Evolutionary conservation across 2,888 invertebrate species (phyloP).

Genomic region (Autographa pulchrina): DNA sequence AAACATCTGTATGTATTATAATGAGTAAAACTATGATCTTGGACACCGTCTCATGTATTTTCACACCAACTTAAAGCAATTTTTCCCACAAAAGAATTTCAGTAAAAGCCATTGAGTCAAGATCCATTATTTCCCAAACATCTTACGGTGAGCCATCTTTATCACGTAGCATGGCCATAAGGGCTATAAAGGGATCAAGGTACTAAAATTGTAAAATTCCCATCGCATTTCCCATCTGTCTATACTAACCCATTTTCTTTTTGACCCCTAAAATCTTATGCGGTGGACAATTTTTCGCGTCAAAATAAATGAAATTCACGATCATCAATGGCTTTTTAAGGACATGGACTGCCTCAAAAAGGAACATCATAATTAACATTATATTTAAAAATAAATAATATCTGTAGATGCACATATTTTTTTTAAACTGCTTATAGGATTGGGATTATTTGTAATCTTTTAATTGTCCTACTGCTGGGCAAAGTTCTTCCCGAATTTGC

Average conservation of each 20-base stretch:
- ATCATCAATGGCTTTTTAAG: no score
- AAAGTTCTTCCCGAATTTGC: no score
- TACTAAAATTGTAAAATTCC: conserved; percentile 51
- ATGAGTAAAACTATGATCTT: no score
- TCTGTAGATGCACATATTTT: no score
- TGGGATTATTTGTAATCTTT: no score
- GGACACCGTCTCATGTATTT: not conserved
- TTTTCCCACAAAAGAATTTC: not conserved
- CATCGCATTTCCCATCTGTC: conserved; percentile 41
- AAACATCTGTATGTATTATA: no score
- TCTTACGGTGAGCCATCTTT: conserved; percentile 48
- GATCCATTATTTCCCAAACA: conserved; percentile 16
- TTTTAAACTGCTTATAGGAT: not conserved
- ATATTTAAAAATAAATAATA: no score
- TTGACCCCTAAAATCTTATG: not conserved
- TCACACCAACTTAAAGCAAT: not conserved
- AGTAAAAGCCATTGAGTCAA: not conserved
- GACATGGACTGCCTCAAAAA: no score
- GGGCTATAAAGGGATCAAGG: conserved; percentile 49
- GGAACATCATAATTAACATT: no score
- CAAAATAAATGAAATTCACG: not conserved
- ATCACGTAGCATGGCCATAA: conserved; percentile 48
- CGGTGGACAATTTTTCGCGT: not conserved
- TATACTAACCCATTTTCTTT: conserved; percentile 35
- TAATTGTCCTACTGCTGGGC: no score